Evolutionary conservation across 2,797 vertebrate genomes (phyloP).

Genomic region (Peromyscus melanophrys): DNA sequence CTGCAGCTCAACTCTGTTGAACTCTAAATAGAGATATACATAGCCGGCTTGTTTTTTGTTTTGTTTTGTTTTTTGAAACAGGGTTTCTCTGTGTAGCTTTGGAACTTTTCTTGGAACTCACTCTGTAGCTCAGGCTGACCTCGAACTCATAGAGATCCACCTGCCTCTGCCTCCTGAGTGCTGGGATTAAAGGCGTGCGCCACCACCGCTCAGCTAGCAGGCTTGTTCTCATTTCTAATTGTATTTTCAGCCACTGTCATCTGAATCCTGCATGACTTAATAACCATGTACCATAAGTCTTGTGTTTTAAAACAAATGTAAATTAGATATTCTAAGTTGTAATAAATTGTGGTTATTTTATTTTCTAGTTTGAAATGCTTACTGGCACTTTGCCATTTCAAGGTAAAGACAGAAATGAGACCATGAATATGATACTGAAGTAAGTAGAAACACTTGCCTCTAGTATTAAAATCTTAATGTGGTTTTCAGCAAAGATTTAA

Average conservation of each 20-base stretch:
- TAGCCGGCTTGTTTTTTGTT: background rate
- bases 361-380: conserved; percentile 97
- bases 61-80: too few species aligned
- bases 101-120: too few species aligned
- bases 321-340: conserved; percentile 47
- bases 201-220: background rate
- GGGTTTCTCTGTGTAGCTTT: too few species aligned
- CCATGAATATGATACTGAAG: conserved; percentile 99
- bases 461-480: conserved; percentile 53
- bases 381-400: conserved; percentile 98
- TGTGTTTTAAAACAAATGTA: conserved; percentile 25
- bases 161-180: too few species aligned
- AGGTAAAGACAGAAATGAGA: conserved; percentile 99
- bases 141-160: too few species aligned
- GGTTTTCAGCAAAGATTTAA: conserved; percentile 39
- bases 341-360: conserved; percentile 75
- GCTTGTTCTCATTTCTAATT: conserved; percentile 29
- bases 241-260: background rate
- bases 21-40: background rate
- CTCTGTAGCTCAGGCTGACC: too few species aligned
- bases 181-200: too few species aligned
- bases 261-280: conserved; percentile 48
- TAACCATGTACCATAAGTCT: background rate
- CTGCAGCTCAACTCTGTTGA: conserved; percentile 3
- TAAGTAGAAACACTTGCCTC: conserved; percentile 90